Evolutionary conservation across 2,888 invertebrate species (phyloP).

Genomic region (Rhaphigaster nebulosa): DNA sequence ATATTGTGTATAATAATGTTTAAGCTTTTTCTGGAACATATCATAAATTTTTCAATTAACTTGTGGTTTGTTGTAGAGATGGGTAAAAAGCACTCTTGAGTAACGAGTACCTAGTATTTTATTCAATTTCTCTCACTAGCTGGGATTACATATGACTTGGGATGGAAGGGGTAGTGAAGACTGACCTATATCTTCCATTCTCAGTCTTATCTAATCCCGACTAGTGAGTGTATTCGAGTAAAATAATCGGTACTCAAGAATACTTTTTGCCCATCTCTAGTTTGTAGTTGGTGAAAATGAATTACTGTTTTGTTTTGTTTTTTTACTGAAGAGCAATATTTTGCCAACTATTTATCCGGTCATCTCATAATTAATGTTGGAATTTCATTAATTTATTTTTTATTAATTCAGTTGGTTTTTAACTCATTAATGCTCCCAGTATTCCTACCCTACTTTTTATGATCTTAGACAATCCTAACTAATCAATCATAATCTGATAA

Average conservation of each 20-base stretch:
- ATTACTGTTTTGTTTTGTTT: neutral
- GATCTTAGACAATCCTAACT: neutral
- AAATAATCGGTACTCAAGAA: too few species aligned
- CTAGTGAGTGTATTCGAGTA: too few species aligned
- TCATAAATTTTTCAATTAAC: neutral
- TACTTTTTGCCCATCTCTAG: too few species aligned
- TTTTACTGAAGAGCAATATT: neutral
- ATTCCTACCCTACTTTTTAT: neutral
- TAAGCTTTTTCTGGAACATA: neutral
- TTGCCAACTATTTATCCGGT: neutral
- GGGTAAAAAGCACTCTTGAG: too few species aligned
- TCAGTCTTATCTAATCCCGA: too few species aligned
- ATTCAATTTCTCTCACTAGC: too few species aligned
- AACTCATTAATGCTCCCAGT: neutral
- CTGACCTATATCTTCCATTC: too few species aligned
- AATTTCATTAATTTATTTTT: neutral
- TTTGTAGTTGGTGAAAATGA: neutral
- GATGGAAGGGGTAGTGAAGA: too few species aligned
- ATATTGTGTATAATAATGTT: neutral
- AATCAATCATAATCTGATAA: neutral
- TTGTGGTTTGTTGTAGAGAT: too few species aligned
- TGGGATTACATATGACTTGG: too few species aligned
- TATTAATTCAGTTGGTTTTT: neutral
- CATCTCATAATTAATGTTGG: neutral
- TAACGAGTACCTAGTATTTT: too few species aligned